Conservation (phyloP, 2,113 vertebrate species). For the Vombatus ursinus region DNA sequence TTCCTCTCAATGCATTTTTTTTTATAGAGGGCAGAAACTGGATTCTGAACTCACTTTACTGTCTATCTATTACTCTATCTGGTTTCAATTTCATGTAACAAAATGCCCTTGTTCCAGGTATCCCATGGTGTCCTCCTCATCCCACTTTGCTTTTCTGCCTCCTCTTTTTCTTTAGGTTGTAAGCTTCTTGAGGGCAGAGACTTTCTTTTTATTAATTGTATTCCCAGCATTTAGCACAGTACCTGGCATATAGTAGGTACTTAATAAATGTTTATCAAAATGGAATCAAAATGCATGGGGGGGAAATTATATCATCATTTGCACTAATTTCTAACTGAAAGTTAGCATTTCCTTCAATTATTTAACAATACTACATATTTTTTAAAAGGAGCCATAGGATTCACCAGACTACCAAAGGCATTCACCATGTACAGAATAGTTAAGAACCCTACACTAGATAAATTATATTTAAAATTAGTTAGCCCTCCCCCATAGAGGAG, state of each 20-base stretch:
- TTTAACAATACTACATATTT: neutral
- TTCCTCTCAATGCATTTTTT: neutral
- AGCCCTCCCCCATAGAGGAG: no score
- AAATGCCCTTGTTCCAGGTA: neutral
- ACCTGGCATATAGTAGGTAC: no score
- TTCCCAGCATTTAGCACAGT: no score
- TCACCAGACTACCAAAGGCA: neutral
- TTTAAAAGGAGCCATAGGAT: neutral
- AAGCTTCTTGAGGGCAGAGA: neutral
- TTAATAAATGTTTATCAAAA: neutral
- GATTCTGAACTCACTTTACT: neutral
- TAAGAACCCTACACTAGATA: neutral
- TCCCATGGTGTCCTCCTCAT: neutral
- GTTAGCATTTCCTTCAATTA: neutral
- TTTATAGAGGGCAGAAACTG: neutral
- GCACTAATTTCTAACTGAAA: neutral
- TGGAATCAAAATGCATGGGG: neutral
- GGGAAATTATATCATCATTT: neutral
- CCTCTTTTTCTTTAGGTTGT: neutral
- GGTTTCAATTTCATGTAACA: neutral
- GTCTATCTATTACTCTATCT: neutral
- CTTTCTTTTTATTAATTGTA: no score
- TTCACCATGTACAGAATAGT: neutral
- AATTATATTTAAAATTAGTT: no score
- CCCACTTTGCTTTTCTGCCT: neutral